Conservation (phyloP, 30 jellyfish, hydroid and myxozoan species). For the Pelagia noctiluca region DNA sequence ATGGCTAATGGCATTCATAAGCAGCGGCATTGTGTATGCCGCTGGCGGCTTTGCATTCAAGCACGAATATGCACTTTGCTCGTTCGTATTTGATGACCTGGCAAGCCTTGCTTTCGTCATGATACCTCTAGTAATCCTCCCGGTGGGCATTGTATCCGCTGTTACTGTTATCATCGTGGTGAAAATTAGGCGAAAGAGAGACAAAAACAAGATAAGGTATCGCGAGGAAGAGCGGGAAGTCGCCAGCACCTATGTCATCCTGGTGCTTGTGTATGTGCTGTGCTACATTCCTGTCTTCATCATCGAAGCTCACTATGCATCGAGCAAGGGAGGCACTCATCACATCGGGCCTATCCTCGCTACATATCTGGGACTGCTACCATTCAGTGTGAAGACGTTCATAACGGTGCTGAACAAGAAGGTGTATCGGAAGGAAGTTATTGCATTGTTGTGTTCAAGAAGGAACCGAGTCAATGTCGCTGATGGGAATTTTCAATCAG, state of each 20-base stretch:
- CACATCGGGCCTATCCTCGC: constrained; percentile 31
- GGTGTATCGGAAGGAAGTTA: constrained; percentile 31
- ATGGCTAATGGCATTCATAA: constrained; percentile 29
- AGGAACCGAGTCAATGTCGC: no score
- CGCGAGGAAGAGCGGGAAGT: constrained; percentile 34
- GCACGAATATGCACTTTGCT: constrained; percentile 49
- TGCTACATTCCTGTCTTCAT: constrained; percentile 63
- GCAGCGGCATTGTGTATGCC: constrained; percentile 26
- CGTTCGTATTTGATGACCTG: constrained; percentile 19
- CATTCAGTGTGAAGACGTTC: constrained; percentile 55
- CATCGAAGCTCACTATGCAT: constrained; percentile 36
- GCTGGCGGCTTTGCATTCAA: constrained; percentile 34
- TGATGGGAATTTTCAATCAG: no score
- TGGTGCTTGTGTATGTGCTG: constrained; percentile 35
- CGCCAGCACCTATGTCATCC: constrained; percentile 50
- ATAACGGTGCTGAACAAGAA: constrained; percentile 41
- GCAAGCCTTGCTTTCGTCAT: constrained; percentile 28
- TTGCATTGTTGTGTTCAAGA: not conserved
- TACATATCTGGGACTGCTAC: constrained; percentile 52
- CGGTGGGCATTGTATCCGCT: not conserved
- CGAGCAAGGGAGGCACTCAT: constrained; percentile 5
- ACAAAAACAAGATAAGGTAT: not conserved
- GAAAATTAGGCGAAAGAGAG: constrained; percentile 1
- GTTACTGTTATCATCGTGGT: constrained; percentile 19
- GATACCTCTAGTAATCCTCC: constrained; percentile 47